A percentile compares a stretch with the other conserved stretches of the same genome.
phyloP scores from a whole-genome alignment of 2,888 invertebrate genomes.

The Lycocerus yunnanus region DNA sequence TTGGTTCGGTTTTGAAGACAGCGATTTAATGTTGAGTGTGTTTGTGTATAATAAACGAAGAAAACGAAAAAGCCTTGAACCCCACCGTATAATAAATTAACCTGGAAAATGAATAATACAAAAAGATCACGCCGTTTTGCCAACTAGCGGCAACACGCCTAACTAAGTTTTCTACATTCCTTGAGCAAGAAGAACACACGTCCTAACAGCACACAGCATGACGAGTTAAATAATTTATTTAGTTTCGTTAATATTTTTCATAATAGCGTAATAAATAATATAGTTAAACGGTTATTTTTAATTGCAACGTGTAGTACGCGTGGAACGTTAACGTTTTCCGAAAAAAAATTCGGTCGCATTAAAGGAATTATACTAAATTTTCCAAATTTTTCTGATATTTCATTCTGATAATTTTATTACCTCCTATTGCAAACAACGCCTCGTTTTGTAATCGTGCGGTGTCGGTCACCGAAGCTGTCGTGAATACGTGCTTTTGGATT shows the following conservation, averaged over 20 bases:
- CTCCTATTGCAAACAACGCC: constrained; percentile 48
- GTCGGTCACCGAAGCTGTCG: constrained; percentile 47
- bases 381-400: constrained; percentile 35
- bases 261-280: neutral
- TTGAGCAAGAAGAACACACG: constrained; percentile 53
- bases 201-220: constrained; percentile 43
- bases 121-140: constrained; percentile 46
- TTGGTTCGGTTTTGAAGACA: neutral
- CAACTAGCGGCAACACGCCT: constrained; percentile 48
- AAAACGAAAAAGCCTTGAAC: constrained; percentile 46
- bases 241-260: constrained; percentile 41
- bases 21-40: neutral
- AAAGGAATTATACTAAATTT: constrained; percentile 18
- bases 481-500: constrained; percentile 57
- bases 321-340: constrained; percentile 11
- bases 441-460: constrained; percentile 46
- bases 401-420: constrained; percentile 47
- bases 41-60: constrained; percentile 16
- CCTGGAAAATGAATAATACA: constrained; percentile 52
- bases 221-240: constrained; percentile 53
- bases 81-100: constrained; percentile 44
- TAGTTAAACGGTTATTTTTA: neutral
- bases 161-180: constrained; percentile 51
- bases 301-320: constrained; percentile 9
- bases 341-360: constrained; percentile 23